Evolutionary conservation across 2,113 vertebrate species (phyloP), one percentile per base, ranked within the genome.

Genomic region (Phrynosoma platyrhinos): DNA sequence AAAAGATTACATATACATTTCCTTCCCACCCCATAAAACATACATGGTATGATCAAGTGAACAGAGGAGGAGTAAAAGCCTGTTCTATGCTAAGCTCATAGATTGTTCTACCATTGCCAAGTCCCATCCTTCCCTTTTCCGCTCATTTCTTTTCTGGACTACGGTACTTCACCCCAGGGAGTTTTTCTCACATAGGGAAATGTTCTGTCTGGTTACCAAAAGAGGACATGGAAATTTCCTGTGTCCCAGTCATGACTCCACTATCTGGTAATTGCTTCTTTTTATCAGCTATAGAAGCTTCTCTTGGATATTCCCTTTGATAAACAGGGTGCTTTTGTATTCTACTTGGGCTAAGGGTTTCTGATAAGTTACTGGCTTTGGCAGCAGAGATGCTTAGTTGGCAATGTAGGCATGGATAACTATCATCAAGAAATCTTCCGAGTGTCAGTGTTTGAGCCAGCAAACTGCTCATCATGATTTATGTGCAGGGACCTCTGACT

Each of bases 211-310:
- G 9, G 62, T 78, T 40, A 68, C 47, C 47, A 55, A 80, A 40
- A 42, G 66, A 47, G n/a, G 23, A 40, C 64, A 71, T 27, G 77
- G 85, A 79, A 69, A 83, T 83, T 69, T 88, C 72, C 74, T 88
- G 42, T 0, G 64, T 83, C 58, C 81, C 81, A 13, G 58, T 72
- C 30, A 58, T 32, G 23, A 23, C 87, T 83, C 83, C 74, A 55
- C 81, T 55, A 23, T 69, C 66, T 53, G 74, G 30, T 78, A 66
- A 78, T 36, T 42, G 42, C 64, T 83, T 42, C 58, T 83, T 30
- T 36, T 27, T 0, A 2, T 52, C 42, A 18, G 55, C 77, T 8
- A 36, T 64, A 21, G 42, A 78, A 52, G 40, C 58, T 12, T 87
- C 32, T 27, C 27, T 30, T 66, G 23, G 27, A 55, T 68, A 1